phyloP scores from a whole-genome alignment of 2,888 invertebrate genomes.

The Eudasyphora cyanicolor region DNA sequence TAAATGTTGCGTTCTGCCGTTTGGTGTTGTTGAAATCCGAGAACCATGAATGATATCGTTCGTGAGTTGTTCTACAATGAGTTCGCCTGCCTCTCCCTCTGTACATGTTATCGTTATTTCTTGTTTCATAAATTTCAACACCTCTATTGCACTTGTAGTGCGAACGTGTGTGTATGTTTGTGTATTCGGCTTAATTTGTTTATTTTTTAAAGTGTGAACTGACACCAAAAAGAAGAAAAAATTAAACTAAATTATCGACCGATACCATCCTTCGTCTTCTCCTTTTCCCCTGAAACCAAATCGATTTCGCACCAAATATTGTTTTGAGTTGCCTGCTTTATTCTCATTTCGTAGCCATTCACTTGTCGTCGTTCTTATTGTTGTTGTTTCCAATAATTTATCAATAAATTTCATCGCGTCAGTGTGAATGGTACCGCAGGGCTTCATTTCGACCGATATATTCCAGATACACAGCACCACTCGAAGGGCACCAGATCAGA shows the following conservation, averaged over 20 bases:
- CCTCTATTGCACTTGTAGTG: conserved; percentile 46
- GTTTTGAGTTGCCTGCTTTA: background rate
- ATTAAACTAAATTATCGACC: conserved; percentile 19
- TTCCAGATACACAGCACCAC: background rate
- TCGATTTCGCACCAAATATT: conserved; percentile 27
- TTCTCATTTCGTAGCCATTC: background rate
- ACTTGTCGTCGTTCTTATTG: background rate
- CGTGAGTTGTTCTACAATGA: background rate
- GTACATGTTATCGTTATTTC: background rate
- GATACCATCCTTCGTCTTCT: background rate
- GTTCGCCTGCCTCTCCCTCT: background rate
- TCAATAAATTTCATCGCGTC: conserved; percentile 33
- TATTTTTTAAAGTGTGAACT: conserved; percentile 59
- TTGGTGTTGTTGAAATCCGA: conserved; percentile 31
- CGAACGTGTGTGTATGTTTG: conserved; percentile 2
- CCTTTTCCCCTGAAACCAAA: background rate
- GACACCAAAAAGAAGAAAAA: conserved; percentile 7
- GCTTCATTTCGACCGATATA: background rate
- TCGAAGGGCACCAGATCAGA: background rate
- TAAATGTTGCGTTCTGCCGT: no score
- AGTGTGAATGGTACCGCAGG: background rate
- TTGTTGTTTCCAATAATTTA: conserved; percentile 19
- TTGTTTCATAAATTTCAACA: conserved; percentile 50
- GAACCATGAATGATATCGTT: background rate
- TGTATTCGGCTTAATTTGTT: conserved; percentile 52